phyloP scores from a whole-genome alignment of 2,888 invertebrate species.

The Sarcophaga rosellei region DNA sequence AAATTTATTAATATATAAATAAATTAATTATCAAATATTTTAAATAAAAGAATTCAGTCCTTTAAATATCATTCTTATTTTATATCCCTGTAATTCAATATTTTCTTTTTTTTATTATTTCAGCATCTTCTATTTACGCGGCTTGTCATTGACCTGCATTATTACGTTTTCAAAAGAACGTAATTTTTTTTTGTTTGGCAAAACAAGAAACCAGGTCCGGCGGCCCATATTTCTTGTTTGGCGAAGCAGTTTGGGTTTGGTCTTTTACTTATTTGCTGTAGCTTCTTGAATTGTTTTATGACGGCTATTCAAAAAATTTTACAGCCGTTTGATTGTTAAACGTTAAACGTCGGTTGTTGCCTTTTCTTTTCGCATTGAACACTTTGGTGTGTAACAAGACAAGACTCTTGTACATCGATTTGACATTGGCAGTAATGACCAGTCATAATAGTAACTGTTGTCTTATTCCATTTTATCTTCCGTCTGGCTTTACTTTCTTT shows the following conservation, averaged over 20 bases:
- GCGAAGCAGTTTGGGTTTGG: too few species aligned
- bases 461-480: not conserved
- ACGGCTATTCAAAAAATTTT: constrained; percentile 39
- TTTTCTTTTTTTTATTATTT: constrained; percentile 28
- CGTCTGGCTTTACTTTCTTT: constrained; percentile 17
- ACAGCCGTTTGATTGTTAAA: constrained; percentile 39
- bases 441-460: constrained; percentile 21
- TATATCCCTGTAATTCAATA: not conserved
- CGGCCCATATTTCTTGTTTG: not conserved
- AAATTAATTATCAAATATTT: too few species aligned
- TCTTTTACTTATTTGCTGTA: too few species aligned
- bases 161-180: not conserved
- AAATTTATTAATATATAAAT: too few species aligned
- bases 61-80: not conserved
- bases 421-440: constrained; percentile 64
- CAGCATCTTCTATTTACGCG: not conserved
- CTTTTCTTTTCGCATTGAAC: constrained; percentile 7
- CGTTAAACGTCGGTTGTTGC: constrained; percentile 28
- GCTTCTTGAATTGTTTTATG: constrained; percentile 51
- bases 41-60: constrained; percentile 5
- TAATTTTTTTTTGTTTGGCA: too few species aligned
- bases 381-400: not conserved
- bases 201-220: constrained; percentile 11
- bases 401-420: constrained; percentile 14
- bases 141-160: constrained; percentile 33